These are phyloP conservation scores for Catharus minimus DNA, from an alignment of 2,113 vertebrate species.

Conservation along the genomic window DNA sequence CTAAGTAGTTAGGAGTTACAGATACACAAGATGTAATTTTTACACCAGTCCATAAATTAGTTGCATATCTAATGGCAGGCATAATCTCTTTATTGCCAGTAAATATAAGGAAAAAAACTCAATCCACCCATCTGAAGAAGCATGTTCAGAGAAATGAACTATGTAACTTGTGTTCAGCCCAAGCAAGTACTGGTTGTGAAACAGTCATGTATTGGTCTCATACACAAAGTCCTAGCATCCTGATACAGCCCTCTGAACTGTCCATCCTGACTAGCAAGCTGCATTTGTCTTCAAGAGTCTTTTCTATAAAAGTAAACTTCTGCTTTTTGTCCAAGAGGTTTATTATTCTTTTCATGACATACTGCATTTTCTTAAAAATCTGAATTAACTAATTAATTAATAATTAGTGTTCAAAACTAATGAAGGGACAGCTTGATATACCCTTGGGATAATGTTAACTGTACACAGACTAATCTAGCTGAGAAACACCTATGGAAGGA, in stretches of 20 bases:
- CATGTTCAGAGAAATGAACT: not conserved
- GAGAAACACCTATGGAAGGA: not conserved
- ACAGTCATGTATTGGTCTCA: not conserved
- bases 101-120: not conserved
- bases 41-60: not conserved
- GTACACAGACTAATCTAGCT: not conserved
- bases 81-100: not conserved
- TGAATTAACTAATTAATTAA: not conserved
- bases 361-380: not conserved
- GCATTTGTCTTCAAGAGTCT: not conserved
- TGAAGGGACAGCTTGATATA: not conserved
- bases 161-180: not conserved
- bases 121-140: not conserved
- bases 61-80: not conserved
- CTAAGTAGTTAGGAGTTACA: not conserved
- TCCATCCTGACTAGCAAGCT: not conserved
- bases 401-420: not conserved
- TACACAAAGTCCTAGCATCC: not conserved
- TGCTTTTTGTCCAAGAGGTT: not conserved
- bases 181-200: not conserved
- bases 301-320: not conserved
- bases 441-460: not conserved
- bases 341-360: rapidly evolving
- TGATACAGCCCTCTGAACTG: not conserved
- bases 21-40: not conserved